phyloP scores from a whole-genome alignment of 2,113 vertebrate genomes.

The Cyrtonyx montezumae region DNA sequence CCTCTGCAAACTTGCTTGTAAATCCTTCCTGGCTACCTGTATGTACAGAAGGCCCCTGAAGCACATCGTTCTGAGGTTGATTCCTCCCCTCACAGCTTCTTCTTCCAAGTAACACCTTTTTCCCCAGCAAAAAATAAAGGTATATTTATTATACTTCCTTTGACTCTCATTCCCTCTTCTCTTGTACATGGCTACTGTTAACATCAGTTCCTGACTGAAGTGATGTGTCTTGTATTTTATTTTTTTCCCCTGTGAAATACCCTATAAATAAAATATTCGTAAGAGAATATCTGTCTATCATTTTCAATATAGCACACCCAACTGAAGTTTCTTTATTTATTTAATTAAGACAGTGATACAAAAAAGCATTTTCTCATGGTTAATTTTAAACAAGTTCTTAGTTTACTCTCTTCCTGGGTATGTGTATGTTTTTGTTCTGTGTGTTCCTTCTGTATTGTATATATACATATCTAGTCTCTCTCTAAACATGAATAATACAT shows the following conservation, averaged over 20 bases:
- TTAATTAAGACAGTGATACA: background rate
- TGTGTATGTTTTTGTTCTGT: background rate
- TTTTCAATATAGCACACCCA: background rate
- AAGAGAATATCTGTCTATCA: background rate
- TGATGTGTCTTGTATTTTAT: background rate
- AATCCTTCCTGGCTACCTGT: background rate
- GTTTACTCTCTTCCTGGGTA: background rate
- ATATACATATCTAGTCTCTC: background rate
- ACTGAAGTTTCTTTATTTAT: background rate
- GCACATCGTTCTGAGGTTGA: background rate
- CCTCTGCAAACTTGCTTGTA: background rate
- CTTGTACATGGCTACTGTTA: background rate
- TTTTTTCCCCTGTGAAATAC: background rate
- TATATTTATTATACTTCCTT: background rate
- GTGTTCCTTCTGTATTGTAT: background rate
- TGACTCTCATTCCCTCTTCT: background rate
- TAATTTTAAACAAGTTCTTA: background rate
- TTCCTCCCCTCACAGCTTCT: background rate
- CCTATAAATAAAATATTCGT: slow-evolving; percentile 19
- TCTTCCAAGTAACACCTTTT: background rate
- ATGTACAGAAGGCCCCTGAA: background rate
- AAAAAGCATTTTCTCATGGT: background rate
- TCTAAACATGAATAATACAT: background rate
- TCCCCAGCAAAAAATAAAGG: background rate
- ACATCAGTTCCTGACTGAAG: background rate